Base-by-base conservation (phyloP, 2,888 invertebrate genomes). In the Drosophila melanocephala region DNA sequence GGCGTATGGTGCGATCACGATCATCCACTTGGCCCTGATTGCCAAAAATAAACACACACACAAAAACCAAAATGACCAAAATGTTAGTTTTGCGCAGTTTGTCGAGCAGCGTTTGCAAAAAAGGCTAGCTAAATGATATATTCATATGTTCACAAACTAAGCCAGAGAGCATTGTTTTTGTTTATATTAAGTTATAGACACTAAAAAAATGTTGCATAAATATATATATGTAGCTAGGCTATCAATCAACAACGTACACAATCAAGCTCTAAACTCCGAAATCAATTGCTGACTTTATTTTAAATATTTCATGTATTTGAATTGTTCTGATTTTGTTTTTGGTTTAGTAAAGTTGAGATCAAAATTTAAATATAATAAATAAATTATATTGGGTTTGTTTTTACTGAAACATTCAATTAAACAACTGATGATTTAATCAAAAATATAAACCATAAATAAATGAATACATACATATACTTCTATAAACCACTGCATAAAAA, bases 21-120 rank as follows among this genome's bases (percentile, higher is more conserved):
- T 98, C 97, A 92, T 98, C 97, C 91, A 97, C 94, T 94, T 98
- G 97, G 89, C 97, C 95, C 95, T 96, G 93, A 37, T 71, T 51
- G 51, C n/a, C 50, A 39, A 57, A 5, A 51, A 65, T 7, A 71
- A 33, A 56, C 26, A 42, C 22, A 44, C 42, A 44, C 44, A 22
- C 14, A 44, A 22, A 44, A 6, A 14, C 3, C 16, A 37, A 37
- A 22, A 44, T 14, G 44, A 22, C 39, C 12, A 67, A 39, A 69
- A 56, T 75, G 71, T 78, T 78, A 73, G 82, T 74, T 70, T 39
- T 26, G n/a, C 50, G 47, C 60, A 59, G 0, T 53, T 77, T 77
- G 37, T 58, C 61, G 72, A 72, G 66, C 59, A 79, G 63, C 77
- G 59, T 83, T 82, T 64, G 57, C 57, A 77, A 77, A 81, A 77